Conservation (phyloP, 2,797 vertebrate genomes). For the Champsocephalus gunnari region DNA sequence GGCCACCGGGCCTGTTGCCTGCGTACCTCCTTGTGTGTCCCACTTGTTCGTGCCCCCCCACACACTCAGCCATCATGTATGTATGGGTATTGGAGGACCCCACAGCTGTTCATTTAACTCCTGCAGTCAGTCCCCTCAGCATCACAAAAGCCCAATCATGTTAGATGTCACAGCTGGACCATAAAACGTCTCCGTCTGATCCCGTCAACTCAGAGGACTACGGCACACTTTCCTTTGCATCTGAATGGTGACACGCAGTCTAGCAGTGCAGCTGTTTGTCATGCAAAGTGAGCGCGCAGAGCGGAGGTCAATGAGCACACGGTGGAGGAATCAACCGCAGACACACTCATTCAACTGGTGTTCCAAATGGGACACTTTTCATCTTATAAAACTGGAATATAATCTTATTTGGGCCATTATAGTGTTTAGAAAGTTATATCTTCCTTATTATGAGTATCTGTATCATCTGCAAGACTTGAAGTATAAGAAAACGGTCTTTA, state of each 20-base stretch:
- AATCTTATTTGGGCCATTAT: background rate
- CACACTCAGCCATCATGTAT: constrained; percentile 70
- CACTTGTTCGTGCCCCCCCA: constrained; percentile 61
- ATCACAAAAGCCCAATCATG: constrained; percentile 66
- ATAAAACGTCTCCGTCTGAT: constrained; percentile 15
- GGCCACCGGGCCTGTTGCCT: constrained; percentile 65
- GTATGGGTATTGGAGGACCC: constrained; percentile 66
- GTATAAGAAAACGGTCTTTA: too few species aligned
- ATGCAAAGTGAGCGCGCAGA: constrained; percentile 37
- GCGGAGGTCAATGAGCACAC: constrained; percentile 31
- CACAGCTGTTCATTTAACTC: constrained; percentile 52
- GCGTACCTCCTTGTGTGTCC: constrained; percentile 70
- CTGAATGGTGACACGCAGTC: constrained; percentile 42
- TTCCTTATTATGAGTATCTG: background rate
- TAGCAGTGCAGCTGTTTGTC: constrained; percentile 32
- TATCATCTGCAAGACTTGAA: too few species aligned
- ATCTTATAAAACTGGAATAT: background rate
- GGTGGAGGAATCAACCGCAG: background rate
- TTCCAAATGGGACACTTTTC: background rate
- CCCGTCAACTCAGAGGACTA: constrained; percentile 21
- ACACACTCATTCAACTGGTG: constrained; percentile 2
- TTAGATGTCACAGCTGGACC: constrained; percentile 71
- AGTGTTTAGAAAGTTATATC: background rate
- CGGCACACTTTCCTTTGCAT: constrained; percentile 50
- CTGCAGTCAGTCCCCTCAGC: constrained; percentile 17